A percentile compares a stretch with the other conserved stretches of the same genome.
These are phyloP conservation scores for Calephelis nemesis DNA, from an alignment of 1,140 invertebrate species.

Conservation along the genomic window DNA sequence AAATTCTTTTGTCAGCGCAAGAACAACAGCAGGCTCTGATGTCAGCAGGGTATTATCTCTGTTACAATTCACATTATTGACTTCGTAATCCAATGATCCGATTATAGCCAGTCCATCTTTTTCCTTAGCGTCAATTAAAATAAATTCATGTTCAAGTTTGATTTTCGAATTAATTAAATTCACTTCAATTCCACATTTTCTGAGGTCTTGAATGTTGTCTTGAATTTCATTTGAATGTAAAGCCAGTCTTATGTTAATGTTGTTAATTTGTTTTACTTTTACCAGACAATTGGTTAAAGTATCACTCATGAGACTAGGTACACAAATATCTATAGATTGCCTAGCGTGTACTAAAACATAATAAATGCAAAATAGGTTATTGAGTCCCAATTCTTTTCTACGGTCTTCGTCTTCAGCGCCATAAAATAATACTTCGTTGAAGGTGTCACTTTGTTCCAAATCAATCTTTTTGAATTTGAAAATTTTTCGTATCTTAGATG, in stretches of 20 bases:
- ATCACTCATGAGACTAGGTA: constrained; percentile 50
- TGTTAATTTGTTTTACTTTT: constrained; percentile 41
- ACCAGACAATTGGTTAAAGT: constrained; percentile 52
- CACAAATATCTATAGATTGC: constrained; percentile 47
- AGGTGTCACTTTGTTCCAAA: constrained; percentile 27
- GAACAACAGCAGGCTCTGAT: constrained; percentile 44
- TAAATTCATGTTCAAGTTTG: constrained; percentile 54
- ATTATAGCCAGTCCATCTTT: constrained; percentile 48
- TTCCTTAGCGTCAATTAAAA: constrained; percentile 48
- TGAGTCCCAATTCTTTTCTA: constrained; percentile 43
- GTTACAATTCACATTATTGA: constrained; percentile 43
- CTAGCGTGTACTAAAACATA: constrained; percentile 49
- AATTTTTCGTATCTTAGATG: constrained; percentile 27
- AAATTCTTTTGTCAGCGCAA: constrained; percentile 50
- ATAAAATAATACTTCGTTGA: constrained; percentile 62
- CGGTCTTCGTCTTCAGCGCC: constrained; percentile 41
- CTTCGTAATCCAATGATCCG: constrained; percentile 52
- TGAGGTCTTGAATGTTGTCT: constrained; percentile 33
- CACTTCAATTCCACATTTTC: constrained; percentile 45
- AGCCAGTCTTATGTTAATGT: constrained; percentile 44
- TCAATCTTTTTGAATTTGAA: neutral
- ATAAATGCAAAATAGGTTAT: constrained; percentile 56
- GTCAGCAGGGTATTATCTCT: constrained; percentile 50
- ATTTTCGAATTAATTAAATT: constrained; percentile 44
- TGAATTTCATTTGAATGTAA: constrained; percentile 43